Evolutionary conservation across 1,140 invertebrate genomes (phyloP).

Genomic region (Cotesia typhae): DNA sequence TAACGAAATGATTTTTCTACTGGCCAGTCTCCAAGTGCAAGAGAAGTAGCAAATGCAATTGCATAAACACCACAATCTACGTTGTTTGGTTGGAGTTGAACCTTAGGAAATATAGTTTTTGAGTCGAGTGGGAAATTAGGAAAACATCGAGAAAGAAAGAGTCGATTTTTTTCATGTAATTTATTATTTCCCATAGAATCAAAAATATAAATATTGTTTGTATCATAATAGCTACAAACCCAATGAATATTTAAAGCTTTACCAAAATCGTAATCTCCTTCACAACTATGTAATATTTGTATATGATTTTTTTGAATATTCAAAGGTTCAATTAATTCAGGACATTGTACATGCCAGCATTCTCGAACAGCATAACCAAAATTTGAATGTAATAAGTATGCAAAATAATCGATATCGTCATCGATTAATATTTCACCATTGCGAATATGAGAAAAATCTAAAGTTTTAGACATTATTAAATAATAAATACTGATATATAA

Average conservation of each 20-base stretch:
- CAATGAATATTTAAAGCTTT: constrained; percentile 36
- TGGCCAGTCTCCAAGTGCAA: too few relatives aligned
- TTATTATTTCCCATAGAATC: constrained; percentile 10
- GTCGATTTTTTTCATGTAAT: not conserved
- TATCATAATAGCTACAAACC: constrained; percentile 39
- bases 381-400: not conserved
- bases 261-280: not conserved
- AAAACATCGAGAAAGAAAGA: constrained; percentile 6
- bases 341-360: not conserved
- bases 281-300: constrained; percentile 8
- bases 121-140: constrained; percentile 22
- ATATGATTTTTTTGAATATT: constrained; percentile 2
- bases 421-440: not conserved
- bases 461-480: too few relatives aligned
- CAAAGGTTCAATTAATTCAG: constrained; percentile 11
- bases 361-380: constrained; percentile 11
- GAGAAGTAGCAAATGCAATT: not conserved
- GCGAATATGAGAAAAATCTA: too few relatives aligned
- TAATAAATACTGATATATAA: too few relatives aligned
- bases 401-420: constrained; percentile 21
- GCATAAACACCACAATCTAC: not conserved
- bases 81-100: too few relatives aligned
- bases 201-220: not conserved
- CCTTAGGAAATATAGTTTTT: too few relatives aligned
- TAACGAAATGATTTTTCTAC: too few relatives aligned